phyloP scores from a whole-genome alignment of 2,888 invertebrate genomes.

The Thymelicus acteon region DNA sequence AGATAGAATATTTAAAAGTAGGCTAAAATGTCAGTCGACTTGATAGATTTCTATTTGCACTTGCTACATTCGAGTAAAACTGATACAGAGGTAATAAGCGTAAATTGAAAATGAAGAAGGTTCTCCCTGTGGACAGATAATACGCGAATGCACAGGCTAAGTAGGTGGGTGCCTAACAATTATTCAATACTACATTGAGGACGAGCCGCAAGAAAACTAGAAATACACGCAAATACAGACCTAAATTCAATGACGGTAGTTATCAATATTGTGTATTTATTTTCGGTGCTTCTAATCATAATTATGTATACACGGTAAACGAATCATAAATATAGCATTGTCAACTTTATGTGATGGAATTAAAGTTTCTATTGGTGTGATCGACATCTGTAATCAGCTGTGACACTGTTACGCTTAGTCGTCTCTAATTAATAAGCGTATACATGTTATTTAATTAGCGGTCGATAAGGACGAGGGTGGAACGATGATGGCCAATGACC shows the following conservation, averaged over 20 bases:
- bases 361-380: neutral
- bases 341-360: neutral
- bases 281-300: conserved; percentile 24
- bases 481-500: conserved; percentile 31
- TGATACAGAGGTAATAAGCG: neutral
- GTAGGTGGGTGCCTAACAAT: conserved; percentile 16
- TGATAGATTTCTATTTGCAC: too few relatives aligned
- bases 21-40: too few relatives aligned
- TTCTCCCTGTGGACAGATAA: conserved; percentile 10
- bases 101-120: neutral
- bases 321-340: neutral
- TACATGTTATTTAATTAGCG: conserved; percentile 45
- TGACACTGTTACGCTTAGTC: conserved; percentile 34
- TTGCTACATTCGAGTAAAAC: too few relatives aligned
- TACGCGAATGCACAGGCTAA: neutral
- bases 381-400: conserved; percentile 28
- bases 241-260: conserved; percentile 15
- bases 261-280: conserved; percentile 13
- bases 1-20: too few relatives aligned
- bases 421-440: conserved; percentile 46
- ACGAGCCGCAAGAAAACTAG: conserved; percentile 17
- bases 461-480: conserved; percentile 42
- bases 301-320: conserved; percentile 20
- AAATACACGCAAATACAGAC: conserved; percentile 16
- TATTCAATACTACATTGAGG: conserved; percentile 31